Evolutionary conservation across 2,888 invertebrate species (phyloP).

Genomic region (Parelbella ahira): DNA sequence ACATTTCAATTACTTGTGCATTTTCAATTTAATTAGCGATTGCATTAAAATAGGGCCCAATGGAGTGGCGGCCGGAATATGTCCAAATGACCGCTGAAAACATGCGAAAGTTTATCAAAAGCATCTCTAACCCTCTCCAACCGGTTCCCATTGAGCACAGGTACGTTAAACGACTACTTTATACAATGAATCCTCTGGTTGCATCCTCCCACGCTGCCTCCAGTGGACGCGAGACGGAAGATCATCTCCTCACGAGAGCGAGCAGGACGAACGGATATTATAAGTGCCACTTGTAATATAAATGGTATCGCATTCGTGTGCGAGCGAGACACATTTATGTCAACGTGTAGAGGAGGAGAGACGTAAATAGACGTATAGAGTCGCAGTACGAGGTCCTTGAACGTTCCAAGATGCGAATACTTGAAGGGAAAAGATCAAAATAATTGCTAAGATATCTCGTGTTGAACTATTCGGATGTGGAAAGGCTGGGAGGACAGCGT

Average conservation of each 20-base stretch:
- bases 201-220: constrained; percentile 56
- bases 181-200: constrained; percentile 62
- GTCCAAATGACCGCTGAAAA: constrained; percentile 19
- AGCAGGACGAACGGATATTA: constrained; percentile 45
- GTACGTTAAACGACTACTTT: constrained; percentile 41
- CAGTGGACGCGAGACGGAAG: constrained; percentile 50
- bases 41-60: constrained; percentile 31
- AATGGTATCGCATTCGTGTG: constrained; percentile 68
- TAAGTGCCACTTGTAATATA: constrained; percentile 67
- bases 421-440: constrained; percentile 29
- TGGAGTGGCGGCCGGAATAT: constrained; percentile 22
- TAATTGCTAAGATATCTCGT: constrained; percentile 22
- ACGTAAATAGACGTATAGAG: constrained; percentile 26
- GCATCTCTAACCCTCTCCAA: constrained; percentile 33
- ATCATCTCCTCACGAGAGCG: constrained; percentile 34
- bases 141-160: constrained; percentile 32
- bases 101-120: constrained; percentile 35
- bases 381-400: constrained; percentile 21
- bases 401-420: constrained; percentile 27
- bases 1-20: constrained; percentile 21
- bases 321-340: constrained; percentile 37
- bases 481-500: background rate
- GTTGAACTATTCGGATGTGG: constrained; percentile 8
- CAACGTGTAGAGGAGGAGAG: constrained; percentile 23
- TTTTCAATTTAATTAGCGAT: constrained; percentile 25